Evolutionary conservation across 2,113 vertebrate species (phyloP).

Genomic region (Rallus limicola): DNA sequence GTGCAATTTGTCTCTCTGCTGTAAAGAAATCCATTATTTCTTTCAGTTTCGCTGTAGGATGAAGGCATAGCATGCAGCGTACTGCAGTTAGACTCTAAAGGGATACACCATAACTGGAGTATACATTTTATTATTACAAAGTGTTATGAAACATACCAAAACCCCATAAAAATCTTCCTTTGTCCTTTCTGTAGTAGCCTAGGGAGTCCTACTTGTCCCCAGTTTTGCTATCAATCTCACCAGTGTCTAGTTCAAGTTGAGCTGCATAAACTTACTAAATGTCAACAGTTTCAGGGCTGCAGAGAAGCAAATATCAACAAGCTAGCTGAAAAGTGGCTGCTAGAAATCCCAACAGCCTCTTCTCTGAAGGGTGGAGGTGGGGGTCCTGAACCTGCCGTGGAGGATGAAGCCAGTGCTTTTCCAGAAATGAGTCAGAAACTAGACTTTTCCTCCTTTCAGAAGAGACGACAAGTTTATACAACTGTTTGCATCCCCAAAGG

Average conservation of each 20-base stretch:
- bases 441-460: neutral
- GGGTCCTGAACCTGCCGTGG: neutral
- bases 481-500: neutral
- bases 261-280: too few relatives aligned
- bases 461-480: neutral
- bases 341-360: neutral
- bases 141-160: neutral
- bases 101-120: neutral
- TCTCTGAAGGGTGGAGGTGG: neutral
- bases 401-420: neutral
- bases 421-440: neutral
- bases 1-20: neutral
- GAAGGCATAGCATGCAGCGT: neutral
- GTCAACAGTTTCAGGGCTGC: neutral
- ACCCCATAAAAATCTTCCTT: neutral
- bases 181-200: neutral
- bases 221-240: neutral
- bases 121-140: neutral
- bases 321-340: neutral
- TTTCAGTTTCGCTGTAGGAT: neutral
- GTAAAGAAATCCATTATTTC: neutral
- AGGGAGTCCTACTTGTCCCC: neutral
- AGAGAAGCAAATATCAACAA: neutral
- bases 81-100: neutral
- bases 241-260: too few relatives aligned